phyloP scores from a whole-genome alignment of 2,888 invertebrate species.

The Hyles lineata region DNA sequence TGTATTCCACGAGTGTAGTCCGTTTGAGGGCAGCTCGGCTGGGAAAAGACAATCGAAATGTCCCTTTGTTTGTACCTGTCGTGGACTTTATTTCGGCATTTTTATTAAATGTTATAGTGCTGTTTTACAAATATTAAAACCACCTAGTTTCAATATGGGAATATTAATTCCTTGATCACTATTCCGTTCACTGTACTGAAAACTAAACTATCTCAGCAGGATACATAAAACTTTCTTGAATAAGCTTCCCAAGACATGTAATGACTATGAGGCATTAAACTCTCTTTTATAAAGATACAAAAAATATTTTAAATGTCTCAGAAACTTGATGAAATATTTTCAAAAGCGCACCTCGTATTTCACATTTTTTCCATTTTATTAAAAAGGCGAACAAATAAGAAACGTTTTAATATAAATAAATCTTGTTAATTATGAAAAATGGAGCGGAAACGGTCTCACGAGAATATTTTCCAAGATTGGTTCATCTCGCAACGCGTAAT shows the following conservation, averaged over 20 bases:
- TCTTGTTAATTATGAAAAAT: constrained; percentile 24
- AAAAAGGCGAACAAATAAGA: not conserved
- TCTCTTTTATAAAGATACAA: too few relatives aligned
- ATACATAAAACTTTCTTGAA: too few relatives aligned
- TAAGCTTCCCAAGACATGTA: too few relatives aligned
- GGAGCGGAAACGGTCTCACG: constrained; percentile 7
- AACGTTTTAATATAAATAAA: constrained; percentile 14
- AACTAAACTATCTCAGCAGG: too few relatives aligned
- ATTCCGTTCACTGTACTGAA: too few relatives aligned
- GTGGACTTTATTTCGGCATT: not conserved
- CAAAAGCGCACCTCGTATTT: not conserved
- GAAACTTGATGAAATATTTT: not conserved
- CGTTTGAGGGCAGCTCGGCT: not conserved
- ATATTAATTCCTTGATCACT: not conserved
- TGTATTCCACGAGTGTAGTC: not conserved
- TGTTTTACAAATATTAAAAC: not conserved
- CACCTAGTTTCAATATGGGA: too few relatives aligned
- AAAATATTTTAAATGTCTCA: too few relatives aligned
- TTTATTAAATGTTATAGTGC: not conserved
- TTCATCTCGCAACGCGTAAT: constrained; percentile 1
- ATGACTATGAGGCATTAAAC: too few relatives aligned
- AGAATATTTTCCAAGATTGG: constrained; percentile 25
- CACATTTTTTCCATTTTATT: not conserved
- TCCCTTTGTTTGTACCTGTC: not conserved
- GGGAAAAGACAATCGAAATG: not conserved